phyloP scores from a whole-genome alignment of 2,888 invertebrate genomes.

The Melieria picta region DNA sequence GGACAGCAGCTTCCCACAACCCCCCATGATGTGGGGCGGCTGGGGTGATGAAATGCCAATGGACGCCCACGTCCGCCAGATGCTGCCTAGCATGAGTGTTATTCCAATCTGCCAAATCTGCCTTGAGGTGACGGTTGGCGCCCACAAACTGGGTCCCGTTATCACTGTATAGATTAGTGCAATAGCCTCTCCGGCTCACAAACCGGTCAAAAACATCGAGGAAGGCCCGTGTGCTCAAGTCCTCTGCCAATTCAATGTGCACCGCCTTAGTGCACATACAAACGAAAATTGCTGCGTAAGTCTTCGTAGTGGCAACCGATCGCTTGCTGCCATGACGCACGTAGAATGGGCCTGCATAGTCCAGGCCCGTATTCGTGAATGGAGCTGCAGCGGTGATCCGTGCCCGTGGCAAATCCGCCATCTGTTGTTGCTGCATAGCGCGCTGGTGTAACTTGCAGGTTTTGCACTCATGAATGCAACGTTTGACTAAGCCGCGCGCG shows the following conservation, averaged over 20 bases:
- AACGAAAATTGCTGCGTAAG: conserved; percentile 5
- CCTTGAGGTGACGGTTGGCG: conserved; percentile 14
- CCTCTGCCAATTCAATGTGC: conserved; percentile 30
- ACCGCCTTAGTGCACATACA: conserved; percentile 32
- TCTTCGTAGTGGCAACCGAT: background rate
- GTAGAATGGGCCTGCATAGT: conserved; percentile 8
- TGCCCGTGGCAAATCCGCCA: background rate
- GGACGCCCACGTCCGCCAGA: too few relatives aligned
- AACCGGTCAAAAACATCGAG: conserved; percentile 24
- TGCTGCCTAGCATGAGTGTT: too few relatives aligned
- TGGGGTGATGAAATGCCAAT: conserved; percentile 7
- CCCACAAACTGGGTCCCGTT: conserved; percentile 21
- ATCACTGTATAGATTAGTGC: conserved; percentile 6
- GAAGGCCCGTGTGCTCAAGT: conserved; percentile 23
- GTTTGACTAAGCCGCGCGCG: too few relatives aligned
- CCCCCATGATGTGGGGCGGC: conserved; percentile 9
- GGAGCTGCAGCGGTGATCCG: background rate
- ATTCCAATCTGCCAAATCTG: background rate
- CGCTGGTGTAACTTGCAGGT: too few relatives aligned
- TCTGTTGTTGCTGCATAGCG: too few relatives aligned
- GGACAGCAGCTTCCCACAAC: conserved; percentile 4
- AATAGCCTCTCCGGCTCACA: background rate
- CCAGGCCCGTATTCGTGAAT: background rate
- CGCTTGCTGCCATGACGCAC: background rate
- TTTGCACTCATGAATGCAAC: too few relatives aligned